phyloP scores from a whole-genome alignment of 1,140 invertebrate genomes.

The Neocloeon triangulifer region DNA sequence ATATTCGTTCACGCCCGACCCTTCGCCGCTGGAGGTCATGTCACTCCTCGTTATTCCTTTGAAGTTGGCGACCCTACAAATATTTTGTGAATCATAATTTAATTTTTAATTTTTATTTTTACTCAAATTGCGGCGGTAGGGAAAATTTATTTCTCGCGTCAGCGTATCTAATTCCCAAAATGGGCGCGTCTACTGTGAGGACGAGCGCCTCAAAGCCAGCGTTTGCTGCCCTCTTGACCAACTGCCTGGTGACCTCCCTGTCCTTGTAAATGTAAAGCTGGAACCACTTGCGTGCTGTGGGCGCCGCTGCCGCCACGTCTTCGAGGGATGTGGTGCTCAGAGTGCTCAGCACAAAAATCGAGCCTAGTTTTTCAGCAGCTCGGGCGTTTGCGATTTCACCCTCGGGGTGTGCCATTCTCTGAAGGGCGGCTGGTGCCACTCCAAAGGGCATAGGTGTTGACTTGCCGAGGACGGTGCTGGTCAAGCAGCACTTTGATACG shows the following conservation, averaged over 20 bases:
- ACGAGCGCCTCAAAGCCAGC: conserved; percentile 44
- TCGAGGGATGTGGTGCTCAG: conserved; percentile 72
- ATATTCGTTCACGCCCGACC: neutral
- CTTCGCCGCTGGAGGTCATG: neutral
- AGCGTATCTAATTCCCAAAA: conserved; percentile 55
- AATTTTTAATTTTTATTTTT: too few species aligned
- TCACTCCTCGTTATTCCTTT: neutral
- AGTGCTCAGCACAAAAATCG: conserved; percentile 67
- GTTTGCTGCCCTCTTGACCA: conserved; percentile 21
- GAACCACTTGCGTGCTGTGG: conserved; percentile 61
- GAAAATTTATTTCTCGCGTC: conserved; percentile 69
- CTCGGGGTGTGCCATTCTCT: conserved; percentile 73
- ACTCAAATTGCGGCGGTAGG: conserved; percentile 57
- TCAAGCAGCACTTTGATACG: conserved; percentile 38
- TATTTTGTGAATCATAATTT: too few species aligned
- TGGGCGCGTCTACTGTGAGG: conserved; percentile 72
- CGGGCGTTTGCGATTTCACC: conserved; percentile 68
- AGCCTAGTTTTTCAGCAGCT: conserved; percentile 48
- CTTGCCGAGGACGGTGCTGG: conserved; percentile 38
- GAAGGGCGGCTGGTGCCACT: conserved; percentile 81
- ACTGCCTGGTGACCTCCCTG: conserved; percentile 21
- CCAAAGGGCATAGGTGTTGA: conserved; percentile 58
- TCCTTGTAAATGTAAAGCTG: conserved; percentile 79
- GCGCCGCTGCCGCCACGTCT: conserved; percentile 56
- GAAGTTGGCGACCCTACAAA: conserved; percentile 2